phyloP scores from a whole-genome alignment of 2,888 invertebrate genomes.

The Drosophila mercatorum region DNA sequence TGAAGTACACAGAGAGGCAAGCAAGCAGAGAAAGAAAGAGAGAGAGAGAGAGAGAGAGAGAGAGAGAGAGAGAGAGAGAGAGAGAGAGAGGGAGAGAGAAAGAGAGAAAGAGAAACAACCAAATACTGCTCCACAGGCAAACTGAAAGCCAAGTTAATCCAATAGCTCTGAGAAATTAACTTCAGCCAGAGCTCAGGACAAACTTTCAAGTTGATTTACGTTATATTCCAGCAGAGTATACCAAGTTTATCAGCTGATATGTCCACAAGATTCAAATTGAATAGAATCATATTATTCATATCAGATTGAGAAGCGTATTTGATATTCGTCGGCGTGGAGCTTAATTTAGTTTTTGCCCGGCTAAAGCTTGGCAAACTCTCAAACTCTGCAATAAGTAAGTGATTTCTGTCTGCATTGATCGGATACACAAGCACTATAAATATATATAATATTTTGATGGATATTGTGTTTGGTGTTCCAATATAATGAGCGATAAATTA shows the following conservation, averaged over 20 bases:
- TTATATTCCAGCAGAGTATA: neutral
- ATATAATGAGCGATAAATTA: conserved; percentile 71
- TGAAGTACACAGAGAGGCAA: conserved; percentile 37
- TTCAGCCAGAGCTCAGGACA: conserved; percentile 28
- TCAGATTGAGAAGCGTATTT: neutral
- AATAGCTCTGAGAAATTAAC: conserved; percentile 37
- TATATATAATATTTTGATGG: neutral
- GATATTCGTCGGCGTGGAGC: neutral
- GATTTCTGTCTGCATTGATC: neutral
- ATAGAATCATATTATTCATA: neutral
- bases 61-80: neutral
- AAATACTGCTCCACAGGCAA: neutral
- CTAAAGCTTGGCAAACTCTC: conserved; percentile 29
- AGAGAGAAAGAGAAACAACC: neutral
- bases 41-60: neutral
- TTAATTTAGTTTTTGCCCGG: conserved; percentile 26
- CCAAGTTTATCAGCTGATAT: neutral
- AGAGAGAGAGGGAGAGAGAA: too few relatives aligned
- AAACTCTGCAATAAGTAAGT: too few relatives aligned
- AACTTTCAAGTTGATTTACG: conserved; percentile 36
- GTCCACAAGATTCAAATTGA: neutral
- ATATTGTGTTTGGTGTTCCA: conserved; percentile 16
- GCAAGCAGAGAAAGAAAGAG: neutral
- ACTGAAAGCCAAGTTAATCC: conserved; percentile 43
- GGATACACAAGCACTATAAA: neutral